Percentiles rank a stretch among this genome's conserved stretches.
phyloP scores from a whole-genome alignment of 2,113 vertebrate species.

The Bagarius yarrelli region DNA sequence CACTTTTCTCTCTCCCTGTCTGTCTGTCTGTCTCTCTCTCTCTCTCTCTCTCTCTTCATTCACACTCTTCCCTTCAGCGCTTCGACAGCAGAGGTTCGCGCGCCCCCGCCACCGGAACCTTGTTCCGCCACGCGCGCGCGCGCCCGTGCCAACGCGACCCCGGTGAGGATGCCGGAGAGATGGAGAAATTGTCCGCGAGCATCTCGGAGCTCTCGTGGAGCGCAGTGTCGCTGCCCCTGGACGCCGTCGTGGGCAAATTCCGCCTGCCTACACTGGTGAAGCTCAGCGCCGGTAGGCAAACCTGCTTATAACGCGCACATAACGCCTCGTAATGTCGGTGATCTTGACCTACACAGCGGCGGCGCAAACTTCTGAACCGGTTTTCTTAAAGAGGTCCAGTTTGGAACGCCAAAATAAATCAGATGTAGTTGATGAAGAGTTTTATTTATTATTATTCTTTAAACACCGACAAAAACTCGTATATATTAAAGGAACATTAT shows the following conservation, averaged over 20 bases:
- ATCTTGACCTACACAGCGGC: not conserved
- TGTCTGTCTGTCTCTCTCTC: not conserved
- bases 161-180: slow-evolving; percentile 69
- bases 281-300: slow-evolving; percentile 79
- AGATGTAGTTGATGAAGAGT: not conserved
- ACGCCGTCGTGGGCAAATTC: slow-evolving; percentile 89
- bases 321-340: not conserved
- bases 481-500: no score
- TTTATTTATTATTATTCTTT: no score
- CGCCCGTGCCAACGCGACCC: slow-evolving; percentile 42
- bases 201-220: slow-evolving; percentile 87
- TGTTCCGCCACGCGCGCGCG: not conserved
- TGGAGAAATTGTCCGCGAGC: slow-evolving; percentile 87
- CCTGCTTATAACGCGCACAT: not conserved
- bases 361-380: not conserved
- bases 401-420: not conserved
- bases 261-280: slow-evolving; percentile 86
- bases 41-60: not conserved
- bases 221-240: slow-evolving; percentile 85
- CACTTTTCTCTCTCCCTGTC: not conserved
- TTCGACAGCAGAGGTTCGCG: not conserved
- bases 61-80: not conserved
- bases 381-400: not conserved
- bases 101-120: not conserved
- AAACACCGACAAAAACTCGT: no score